Conservation (phyloP, 2,888 invertebrate genomes). For the Xylota sylvarum region DNA sequence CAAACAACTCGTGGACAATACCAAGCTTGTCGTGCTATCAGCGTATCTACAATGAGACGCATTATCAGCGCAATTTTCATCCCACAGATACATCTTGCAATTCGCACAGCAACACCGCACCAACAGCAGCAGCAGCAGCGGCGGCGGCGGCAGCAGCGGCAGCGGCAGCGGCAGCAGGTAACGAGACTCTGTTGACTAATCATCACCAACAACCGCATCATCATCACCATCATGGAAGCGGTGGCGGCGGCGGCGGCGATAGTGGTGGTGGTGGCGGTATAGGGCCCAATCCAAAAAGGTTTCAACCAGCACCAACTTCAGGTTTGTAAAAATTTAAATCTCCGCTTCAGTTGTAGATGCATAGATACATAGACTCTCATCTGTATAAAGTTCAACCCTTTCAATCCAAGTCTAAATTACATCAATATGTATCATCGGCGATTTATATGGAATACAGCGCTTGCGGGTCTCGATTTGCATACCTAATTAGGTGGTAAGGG, state of each 20-base stretch:
- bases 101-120: slow-evolving; percentile 64
- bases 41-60: slow-evolving; percentile 82
- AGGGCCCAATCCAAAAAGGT: slow-evolving; percentile 51
- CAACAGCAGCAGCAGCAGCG: slow-evolving; percentile 71
- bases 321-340: slow-evolving; percentile 48
- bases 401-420: neutral
- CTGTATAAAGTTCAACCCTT: slow-evolving; percentile 9
- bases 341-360: slow-evolving; percentile 8
- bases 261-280: slow-evolving; percentile 41
- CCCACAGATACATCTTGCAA: slow-evolving; percentile 70
- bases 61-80: slow-evolving; percentile 83
- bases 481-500: slow-evolving; percentile 1
- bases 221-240: slow-evolving; percentile 52
- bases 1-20: slow-evolving; percentile 84
- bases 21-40: slow-evolving; percentile 83
- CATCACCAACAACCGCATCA: slow-evolving; percentile 65
- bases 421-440: slow-evolving; percentile 13
- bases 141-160: slow-evolving; percentile 61
- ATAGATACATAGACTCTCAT: neutral
- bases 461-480: neutral
- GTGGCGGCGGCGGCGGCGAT: slow-evolving; percentile 22
- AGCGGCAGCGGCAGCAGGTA: slow-evolving; percentile 49
- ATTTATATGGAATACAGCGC: neutral
- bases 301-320: slow-evolving; percentile 60
- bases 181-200: slow-evolving; percentile 64